Evolutionary conservation across 2,113 vertebrate species (phyloP).

Genomic region (Sylvia atricapilla): DNA sequence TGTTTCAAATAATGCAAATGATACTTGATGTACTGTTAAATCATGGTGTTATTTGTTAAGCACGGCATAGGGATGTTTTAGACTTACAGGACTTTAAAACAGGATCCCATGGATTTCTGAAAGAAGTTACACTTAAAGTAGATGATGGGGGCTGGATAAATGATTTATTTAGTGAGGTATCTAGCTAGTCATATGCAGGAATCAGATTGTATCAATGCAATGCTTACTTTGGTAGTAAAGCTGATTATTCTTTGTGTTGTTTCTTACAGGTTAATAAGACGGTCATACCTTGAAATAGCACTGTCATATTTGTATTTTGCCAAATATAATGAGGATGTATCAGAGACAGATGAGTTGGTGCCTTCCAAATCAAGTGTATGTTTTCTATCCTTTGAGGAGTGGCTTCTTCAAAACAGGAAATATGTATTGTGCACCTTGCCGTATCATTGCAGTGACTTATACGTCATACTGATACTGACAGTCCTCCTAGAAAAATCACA

Average conservation of each 20-base stretch:
- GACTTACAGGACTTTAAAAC: not conserved
- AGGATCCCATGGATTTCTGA: not conserved
- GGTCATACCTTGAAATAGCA: conserved; percentile 83
- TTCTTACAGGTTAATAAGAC: conserved; percentile 76
- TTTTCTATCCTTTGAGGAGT: not conserved
- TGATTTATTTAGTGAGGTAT: not conserved
- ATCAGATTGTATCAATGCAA: not conserved
- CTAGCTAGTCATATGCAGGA: not conserved
- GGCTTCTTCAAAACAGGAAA: not conserved
- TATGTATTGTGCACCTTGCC: not conserved
- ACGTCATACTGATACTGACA: not conserved
- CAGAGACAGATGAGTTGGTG: not conserved
- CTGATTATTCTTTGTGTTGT: not conserved
- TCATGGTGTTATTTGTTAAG: not conserved
- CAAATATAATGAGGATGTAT: not conserved
- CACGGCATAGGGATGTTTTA: not conserved
- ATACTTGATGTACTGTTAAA: not conserved
- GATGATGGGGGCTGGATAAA: not conserved
- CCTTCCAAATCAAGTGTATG: conserved; percentile 22
- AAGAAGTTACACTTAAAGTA: not conserved
- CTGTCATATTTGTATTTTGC: conserved; percentile 69
- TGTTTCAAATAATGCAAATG: not conserved
- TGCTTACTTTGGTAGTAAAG: not conserved
- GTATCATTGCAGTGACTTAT: not conserved
- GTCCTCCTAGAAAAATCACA: not conserved